Percentiles rank a stretch among this genome's conserved stretches.
These are phyloP conservation scores for Zosterops hypoxanthus DNA, from an alignment of 2,113 vertebrate species.

Conservation along the genomic window DNA sequence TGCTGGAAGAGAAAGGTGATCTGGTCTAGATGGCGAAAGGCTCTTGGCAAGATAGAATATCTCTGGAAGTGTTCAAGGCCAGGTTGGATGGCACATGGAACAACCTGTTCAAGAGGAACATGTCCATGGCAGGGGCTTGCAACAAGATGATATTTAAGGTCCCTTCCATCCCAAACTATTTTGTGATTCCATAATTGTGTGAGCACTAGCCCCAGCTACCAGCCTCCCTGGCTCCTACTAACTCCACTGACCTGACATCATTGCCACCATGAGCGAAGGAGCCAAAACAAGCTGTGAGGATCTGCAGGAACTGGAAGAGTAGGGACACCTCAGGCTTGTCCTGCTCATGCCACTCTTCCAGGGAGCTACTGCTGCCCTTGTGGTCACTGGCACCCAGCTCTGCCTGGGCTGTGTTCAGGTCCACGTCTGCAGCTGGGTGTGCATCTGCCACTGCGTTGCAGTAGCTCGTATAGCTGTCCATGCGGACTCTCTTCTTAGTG, in stretches of 20 bases:
- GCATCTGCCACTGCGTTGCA: slow-evolving; percentile 83
- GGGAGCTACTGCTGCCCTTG: slow-evolving; percentile 57
- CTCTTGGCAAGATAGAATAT: neutral
- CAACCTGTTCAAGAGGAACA: neutral
- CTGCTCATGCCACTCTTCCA: slow-evolving; percentile 87
- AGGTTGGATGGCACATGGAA: neutral
- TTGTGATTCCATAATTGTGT: neutral
- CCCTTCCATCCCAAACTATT: neutral
- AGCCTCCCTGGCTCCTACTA: neutral
- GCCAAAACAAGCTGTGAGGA: slow-evolving; percentile 95
- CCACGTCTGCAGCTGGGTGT: slow-evolving; percentile 68
- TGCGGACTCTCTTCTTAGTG: slow-evolving; percentile 82
- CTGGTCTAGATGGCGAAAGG: neutral
- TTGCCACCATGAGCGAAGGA: slow-evolving; percentile 98
- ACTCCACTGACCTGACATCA: slow-evolving; percentile 87
- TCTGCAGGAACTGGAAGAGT: slow-evolving; percentile 96
- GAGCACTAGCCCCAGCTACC: neutral
- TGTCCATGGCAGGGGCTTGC: neutral
- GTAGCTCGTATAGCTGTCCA: slow-evolving; percentile 94
- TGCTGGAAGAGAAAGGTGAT: slow-evolving; percentile 75
- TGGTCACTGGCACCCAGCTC: slow-evolving; percentile 64
- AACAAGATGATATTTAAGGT: neutral
- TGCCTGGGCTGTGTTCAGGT: slow-evolving; percentile 58
- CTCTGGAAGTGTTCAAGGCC: neutral
- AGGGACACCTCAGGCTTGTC: slow-evolving; percentile 88